Evolutionary conservation across 92 coral and sea anemone species (phyloP).

Genomic region (Metridium senile): DNA sequence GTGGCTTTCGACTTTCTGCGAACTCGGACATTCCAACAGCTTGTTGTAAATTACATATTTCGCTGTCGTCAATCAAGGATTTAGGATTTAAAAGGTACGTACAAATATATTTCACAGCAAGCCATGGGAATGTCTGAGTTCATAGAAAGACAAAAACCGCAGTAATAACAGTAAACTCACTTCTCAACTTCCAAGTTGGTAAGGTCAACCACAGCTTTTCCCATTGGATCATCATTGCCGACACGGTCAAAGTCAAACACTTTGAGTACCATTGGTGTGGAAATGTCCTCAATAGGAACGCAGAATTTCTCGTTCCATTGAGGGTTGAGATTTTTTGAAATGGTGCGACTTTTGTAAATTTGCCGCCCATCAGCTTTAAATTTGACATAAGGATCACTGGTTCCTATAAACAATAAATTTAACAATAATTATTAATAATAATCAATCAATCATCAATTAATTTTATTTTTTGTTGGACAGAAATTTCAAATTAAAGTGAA

Average conservation of each 20-base stretch:
- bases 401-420: constrained; percentile 58
- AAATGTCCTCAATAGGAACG: constrained; percentile 97
- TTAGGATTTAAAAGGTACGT: no score
- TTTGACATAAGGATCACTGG: constrained; percentile 99
- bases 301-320: constrained; percentile 99
- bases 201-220: constrained; percentile 86
- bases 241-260: constrained; percentile 98
- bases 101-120: no score
- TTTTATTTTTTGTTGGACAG: background rate
- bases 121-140: no score
- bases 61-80: no score
- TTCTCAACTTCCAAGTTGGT: constrained; percentile 76
- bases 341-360: constrained; percentile 94
- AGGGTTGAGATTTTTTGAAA: constrained; percentile 91
- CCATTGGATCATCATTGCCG: constrained; percentile 99
- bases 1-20: no score
- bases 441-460: no score
- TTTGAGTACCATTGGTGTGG: constrained; percentile 91
- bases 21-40: no score
- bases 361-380: constrained; percentile 97
- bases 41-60: no score
- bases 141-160: no score
- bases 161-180: no score
- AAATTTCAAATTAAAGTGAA: background rate
- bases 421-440: background rate